Percentiles rank a stretch among this genome's conserved stretches.
Conservation (phyloP, 2,113 vertebrate species). For the Catharus fuscescens region DNA sequence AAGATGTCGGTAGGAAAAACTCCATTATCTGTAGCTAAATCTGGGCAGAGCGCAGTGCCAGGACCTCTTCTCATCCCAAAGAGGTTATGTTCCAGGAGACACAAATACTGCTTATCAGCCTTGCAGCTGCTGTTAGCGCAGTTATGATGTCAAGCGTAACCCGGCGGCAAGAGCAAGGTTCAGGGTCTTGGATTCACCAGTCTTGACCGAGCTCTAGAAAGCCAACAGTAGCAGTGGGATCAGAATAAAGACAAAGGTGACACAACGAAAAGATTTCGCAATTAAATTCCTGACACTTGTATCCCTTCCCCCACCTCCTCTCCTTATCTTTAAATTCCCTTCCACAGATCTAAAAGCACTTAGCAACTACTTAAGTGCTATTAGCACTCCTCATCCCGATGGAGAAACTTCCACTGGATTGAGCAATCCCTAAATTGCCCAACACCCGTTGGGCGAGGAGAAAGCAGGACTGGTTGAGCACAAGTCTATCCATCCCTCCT, state of each 20-base stretch:
- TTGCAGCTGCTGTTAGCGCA: not conserved
- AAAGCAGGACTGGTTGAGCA: constrained; percentile 25
- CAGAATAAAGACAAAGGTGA: not conserved
- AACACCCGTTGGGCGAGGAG: not conserved
- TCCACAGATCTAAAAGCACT: not conserved
- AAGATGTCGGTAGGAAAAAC: not conserved
- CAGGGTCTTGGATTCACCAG: not conserved
- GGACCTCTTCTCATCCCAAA: not conserved
- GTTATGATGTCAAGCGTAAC: not conserved
- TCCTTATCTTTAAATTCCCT: not conserved
- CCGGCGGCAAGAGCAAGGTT: not conserved
- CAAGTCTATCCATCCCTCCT: not conserved
- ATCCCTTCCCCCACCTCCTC: not conserved
- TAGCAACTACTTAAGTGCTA: not conserved
- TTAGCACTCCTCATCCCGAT: not conserved
- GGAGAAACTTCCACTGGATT: not conserved
- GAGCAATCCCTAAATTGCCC: not conserved
- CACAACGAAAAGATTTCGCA: not conserved
- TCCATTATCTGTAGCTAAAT: not conserved
- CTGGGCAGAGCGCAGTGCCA: not conserved
- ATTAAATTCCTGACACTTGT: not conserved
- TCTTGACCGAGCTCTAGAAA: not conserved
- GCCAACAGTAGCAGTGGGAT: not conserved
- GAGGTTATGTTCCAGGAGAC: not conserved
- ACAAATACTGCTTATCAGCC: not conserved